Conservation (phyloP, 2,797 vertebrate genomes). For the Basileuterus tristriatus region DNA sequence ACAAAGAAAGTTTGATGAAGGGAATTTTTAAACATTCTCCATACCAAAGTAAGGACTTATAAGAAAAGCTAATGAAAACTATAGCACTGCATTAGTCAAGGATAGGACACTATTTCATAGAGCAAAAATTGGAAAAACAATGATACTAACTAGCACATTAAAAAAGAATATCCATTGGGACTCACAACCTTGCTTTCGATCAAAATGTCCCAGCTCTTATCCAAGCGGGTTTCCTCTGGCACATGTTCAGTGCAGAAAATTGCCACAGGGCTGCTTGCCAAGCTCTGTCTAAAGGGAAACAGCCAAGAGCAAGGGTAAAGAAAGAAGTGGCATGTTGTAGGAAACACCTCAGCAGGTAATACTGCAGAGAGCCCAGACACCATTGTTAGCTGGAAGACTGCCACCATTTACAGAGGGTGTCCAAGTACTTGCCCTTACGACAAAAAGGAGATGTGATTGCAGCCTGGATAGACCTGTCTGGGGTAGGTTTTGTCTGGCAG, state of each 20-base stretch:
- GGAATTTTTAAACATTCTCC: not conserved
- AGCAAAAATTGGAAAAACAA: not conserved
- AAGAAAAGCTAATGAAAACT: not conserved
- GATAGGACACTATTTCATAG: not conserved
- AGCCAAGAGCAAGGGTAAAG: not conserved
- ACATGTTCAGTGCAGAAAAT: not conserved
- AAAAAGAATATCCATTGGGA: not conserved
- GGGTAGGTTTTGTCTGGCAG: not conserved
- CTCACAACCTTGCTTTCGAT: not conserved
- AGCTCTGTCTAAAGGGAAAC: not conserved
- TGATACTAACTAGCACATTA: not conserved
- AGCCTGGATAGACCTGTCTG: not conserved
- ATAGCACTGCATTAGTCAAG: not conserved
- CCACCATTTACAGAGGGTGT: not conserved
- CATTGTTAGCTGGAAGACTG: not conserved
- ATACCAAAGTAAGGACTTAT: not conserved
- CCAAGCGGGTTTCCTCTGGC: constrained; percentile 2
- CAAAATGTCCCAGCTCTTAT: not conserved
- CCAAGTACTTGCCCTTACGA: fast-evolving
- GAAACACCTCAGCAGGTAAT: constrained; percentile 42
- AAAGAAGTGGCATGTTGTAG: constrained; percentile 7
- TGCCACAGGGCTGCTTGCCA: constrained; percentile 7
- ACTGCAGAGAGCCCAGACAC: not conserved
- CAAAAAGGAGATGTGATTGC: not conserved
- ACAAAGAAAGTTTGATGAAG: not conserved